phyloP scores from a whole-genome alignment of 2,888 invertebrate species.

The Drosophila siamana region DNA sequence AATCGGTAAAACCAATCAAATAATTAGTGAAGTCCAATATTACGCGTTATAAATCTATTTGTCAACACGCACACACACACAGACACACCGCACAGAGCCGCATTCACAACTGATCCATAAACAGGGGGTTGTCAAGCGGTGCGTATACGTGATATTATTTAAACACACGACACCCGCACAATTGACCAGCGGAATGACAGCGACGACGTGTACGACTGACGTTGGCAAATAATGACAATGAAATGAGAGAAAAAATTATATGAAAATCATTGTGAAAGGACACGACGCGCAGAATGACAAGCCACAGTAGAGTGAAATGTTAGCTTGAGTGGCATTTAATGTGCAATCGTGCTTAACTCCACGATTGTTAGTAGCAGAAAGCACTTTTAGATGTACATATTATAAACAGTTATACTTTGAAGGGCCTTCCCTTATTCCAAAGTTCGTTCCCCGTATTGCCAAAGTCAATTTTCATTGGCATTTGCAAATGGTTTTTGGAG shows the following conservation, averaged over 20 bases:
- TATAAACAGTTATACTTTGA: too few species aligned
- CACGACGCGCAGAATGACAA: slow-evolving; percentile 13
- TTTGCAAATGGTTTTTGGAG: too few species aligned
- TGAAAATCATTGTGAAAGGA: neutral
- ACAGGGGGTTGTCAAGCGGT: slow-evolving; percentile 28
- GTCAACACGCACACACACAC: slow-evolving; percentile 31
- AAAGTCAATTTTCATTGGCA: neutral
- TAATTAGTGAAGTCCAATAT: slow-evolving; percentile 38
- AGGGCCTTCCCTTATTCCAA: too few species aligned
- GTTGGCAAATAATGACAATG: slow-evolving; percentile 2
- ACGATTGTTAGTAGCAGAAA: too few species aligned
- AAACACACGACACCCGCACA: slow-evolving; percentile 62
- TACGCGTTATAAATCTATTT: slow-evolving; percentile 48
- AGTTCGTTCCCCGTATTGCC: neutral
- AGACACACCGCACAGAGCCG: neutral
- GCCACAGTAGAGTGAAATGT: neutral
- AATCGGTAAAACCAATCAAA: slow-evolving; percentile 44
- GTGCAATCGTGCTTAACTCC: too few species aligned
- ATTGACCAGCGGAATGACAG: slow-evolving; percentile 54
- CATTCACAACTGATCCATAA: slow-evolving; percentile 43
- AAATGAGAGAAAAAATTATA: slow-evolving; percentile 7
- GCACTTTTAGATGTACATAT: too few species aligned
- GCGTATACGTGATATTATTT: slow-evolving; percentile 58
- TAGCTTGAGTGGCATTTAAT: neutral
- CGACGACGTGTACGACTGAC: slow-evolving; percentile 6